phyloP scores from a whole-genome alignment of 92 coral and sea anemone genomes.

The Bergia puertoricense region DNA sequence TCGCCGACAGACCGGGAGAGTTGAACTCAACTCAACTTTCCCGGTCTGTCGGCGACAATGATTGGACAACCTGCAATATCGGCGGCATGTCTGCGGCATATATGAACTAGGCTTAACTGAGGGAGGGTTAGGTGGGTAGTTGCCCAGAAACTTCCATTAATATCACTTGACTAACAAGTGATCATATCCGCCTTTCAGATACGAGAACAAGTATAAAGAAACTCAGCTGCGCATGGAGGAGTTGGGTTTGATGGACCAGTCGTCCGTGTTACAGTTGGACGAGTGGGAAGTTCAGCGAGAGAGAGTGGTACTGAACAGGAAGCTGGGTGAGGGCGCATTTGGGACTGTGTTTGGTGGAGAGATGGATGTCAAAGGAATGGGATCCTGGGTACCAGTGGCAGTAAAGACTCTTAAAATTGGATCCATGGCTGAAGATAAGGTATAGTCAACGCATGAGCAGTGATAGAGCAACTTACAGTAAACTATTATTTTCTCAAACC shows the following conservation, averaged over 20 bases:
- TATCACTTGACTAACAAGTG: neutral
- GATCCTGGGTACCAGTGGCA: constrained; percentile 91
- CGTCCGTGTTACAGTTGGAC: constrained; percentile 78
- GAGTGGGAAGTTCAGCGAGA: constrained; percentile 90
- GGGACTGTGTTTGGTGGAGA: constrained; percentile 93
- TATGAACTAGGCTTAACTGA: too few relatives aligned
- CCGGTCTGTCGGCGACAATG: too few relatives aligned
- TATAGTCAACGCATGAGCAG: neutral
- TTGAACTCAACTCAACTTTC: too few relatives aligned
- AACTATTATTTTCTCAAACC: neutral
- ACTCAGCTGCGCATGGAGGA: constrained; percentile 88
- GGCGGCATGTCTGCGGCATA: too few relatives aligned
- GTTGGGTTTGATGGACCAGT: constrained; percentile 81
- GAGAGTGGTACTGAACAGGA: constrained; percentile 76
- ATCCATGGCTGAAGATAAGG: constrained; percentile 87
- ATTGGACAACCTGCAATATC: too few relatives aligned
- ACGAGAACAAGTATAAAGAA: constrained; percentile 77
- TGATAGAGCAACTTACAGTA: too few relatives aligned
- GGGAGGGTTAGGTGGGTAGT: too few relatives aligned
- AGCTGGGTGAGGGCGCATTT: constrained; percentile 91
- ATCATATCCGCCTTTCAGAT: constrained; percentile 42
- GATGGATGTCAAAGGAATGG: constrained; percentile 57
- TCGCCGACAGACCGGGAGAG: too few relatives aligned
- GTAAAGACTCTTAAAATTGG: constrained; percentile 84
- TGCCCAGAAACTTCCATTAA: too few relatives aligned